phyloP scores from a whole-genome alignment of 2,113 vertebrate genomes.

The Sterrhoptilus dennistouni region DNA sequence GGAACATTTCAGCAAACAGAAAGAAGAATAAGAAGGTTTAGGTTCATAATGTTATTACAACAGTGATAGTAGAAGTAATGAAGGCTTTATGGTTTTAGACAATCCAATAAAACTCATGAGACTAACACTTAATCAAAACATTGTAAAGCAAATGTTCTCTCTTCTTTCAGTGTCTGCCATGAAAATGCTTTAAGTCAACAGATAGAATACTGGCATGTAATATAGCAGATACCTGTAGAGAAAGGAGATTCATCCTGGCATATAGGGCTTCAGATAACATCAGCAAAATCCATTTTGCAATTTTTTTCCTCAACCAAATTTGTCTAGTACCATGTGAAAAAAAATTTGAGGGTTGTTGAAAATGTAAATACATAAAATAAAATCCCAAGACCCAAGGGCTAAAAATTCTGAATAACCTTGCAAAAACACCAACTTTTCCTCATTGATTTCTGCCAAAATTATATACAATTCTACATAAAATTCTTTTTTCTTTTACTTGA shows the following conservation, averaged over 20 bases:
- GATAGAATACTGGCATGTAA: neutral
- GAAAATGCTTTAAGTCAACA: neutral
- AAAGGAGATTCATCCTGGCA: neutral
- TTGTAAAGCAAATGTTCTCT: neutral
- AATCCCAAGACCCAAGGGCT: neutral
- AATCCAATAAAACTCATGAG: neutral
- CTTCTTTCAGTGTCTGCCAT: neutral
- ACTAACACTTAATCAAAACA: neutral
- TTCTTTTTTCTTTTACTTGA: neutral
- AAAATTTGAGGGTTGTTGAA: neutral
- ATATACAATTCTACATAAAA: neutral
- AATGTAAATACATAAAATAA: neutral
- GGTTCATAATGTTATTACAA: neutral
- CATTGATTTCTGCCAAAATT: neutral
- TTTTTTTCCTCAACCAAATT: neutral
- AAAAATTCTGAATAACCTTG: neutral
- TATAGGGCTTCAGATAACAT: neutral
- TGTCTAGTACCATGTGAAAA: neutral
- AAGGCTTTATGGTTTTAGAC: constrained; percentile 2
- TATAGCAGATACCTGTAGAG: neutral
- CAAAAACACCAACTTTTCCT: neutral
- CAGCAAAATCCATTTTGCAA: neutral
- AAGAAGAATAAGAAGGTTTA: neutral
- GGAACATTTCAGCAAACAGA: neutral
- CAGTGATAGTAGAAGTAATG: neutral